Evolutionary conservation across 1,140 invertebrate species (phyloP), one percentile per base, ranked within the genome.

Genomic region (Drosophila obscura): DNA sequence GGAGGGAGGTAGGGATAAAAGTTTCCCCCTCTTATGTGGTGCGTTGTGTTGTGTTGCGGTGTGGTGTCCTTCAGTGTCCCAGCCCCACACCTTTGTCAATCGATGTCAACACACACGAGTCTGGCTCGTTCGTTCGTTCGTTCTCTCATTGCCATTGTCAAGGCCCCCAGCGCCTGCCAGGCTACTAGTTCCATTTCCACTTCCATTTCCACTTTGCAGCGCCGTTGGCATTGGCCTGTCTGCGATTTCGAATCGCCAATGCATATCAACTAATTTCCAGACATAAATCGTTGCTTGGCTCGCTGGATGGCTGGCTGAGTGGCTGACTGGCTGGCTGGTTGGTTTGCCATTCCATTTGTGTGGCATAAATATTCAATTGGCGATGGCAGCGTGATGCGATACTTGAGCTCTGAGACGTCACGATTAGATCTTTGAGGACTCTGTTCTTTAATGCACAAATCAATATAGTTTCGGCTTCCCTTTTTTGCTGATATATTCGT

Each of bases 71-170:
- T 73, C 59, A 41, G 22, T 35, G 58, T 24, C 11, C 44, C 31
- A 22, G 3, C 28, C 13, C 41, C 35, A 39, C 51, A 58, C 71
- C 76, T 59, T 39, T 75, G 82, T 82, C 82, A 87, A 85, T 85
- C 66, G 82, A 82, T 82, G 82, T 85, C 83, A 87, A 85, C 82
- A 71, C 82, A 71, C 61, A 75, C 56, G 63, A 74, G 71, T 74
- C 71, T 50, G 49, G 49, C 52, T 7, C 26, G 26, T 7, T 28
- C 26, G 11, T 4, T 28, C 26, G 26, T 5, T 13, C 35, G 19
- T 5, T 16, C 45, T 58, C 63, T 65, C 71, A 72, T 58, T 87
- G 83, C 76, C 83, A 88, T 82, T 74, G 83, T 71, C 83, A 87
- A 88, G 83, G 83, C 46, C 46, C 50, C 64, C 8, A 8, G 1